phyloP scores from a whole-genome alignment of 2,888 invertebrate species.

The Rapana venosa region DNA sequence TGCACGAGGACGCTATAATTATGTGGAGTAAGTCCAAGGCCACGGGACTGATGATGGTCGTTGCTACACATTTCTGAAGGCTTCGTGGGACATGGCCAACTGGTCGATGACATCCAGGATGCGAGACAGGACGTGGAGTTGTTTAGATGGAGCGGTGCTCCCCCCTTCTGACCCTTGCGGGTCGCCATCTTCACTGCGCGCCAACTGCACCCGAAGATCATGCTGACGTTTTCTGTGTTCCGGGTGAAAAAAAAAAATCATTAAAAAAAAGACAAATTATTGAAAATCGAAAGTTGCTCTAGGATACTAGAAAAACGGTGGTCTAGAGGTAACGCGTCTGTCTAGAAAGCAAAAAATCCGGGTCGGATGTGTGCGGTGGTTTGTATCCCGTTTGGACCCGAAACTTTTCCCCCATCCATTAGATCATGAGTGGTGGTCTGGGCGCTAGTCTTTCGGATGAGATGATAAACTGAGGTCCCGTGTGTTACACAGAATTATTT shows the following conservation, averaged over 20 bases:
- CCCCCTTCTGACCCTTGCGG: background rate
- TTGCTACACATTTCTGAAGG: conserved; percentile 50
- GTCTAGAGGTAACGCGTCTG: too few relatives aligned
- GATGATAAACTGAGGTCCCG: too few relatives aligned
- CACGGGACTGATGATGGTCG: background rate
- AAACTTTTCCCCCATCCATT: too few relatives aligned
- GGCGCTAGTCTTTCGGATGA: too few relatives aligned
- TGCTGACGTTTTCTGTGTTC: conserved; percentile 51
- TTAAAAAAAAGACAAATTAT: background rate
- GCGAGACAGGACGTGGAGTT: conserved; percentile 56
- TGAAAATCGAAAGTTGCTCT: too few relatives aligned
- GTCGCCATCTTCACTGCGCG: conserved; percentile 39
- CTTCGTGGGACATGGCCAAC: conserved; percentile 61
- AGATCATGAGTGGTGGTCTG: too few relatives aligned
- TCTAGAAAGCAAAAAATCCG: too few relatives aligned
- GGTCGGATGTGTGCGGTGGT: too few relatives aligned
- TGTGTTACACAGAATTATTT: too few relatives aligned
- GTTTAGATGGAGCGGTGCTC: conserved; percentile 34
- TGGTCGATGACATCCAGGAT: conserved; percentile 62
- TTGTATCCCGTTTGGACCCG: too few relatives aligned
- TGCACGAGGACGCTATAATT: too few relatives aligned
- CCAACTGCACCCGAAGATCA: conserved; percentile 49
- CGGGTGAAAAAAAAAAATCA: background rate
- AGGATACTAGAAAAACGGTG: too few relatives aligned
- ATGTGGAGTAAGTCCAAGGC: background rate